Evolutionary conservation across 2,888 invertebrate species (phyloP).

Genomic region (Bruchidius siliquastri): DNA sequence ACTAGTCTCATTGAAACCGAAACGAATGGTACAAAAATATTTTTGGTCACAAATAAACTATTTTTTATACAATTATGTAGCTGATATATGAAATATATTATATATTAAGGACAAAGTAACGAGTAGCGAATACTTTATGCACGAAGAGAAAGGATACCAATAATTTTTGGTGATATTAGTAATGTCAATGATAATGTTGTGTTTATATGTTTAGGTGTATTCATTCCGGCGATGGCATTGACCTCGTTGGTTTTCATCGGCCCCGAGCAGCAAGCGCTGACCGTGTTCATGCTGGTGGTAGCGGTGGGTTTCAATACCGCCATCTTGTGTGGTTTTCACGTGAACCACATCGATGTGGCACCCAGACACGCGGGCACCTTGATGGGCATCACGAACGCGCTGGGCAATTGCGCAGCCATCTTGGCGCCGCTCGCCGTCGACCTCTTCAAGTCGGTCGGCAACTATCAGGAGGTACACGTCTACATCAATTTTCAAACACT

Average conservation of each 20-base stretch:
- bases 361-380: conserved; percentile 79
- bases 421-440: conserved; percentile 72
- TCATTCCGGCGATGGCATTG: conserved; percentile 64
- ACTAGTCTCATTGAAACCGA: too few relatives aligned
- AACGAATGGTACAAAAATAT: too few relatives aligned
- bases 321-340: conserved; percentile 69
- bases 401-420: conserved; percentile 72
- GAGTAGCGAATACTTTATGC: too few relatives aligned
- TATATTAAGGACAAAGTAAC: too few relatives aligned
- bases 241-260: conserved; percentile 55
- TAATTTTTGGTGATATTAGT: too few relatives aligned
- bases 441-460: conserved; percentile 12
- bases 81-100: too few relatives aligned
- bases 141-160: too few relatives aligned
- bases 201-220: conserved; percentile 19
- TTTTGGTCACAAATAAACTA: too few relatives aligned
- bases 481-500: background rate
- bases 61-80: too few relatives aligned
- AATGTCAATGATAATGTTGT: too few relatives aligned
- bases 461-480: conserved; percentile 56
- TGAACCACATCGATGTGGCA: conserved; percentile 79
- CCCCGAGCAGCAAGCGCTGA: conserved; percentile 49
- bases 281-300: conserved; percentile 62
- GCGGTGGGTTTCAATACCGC: conserved; percentile 74
- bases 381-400: conserved; percentile 80